Evolutionary conservation across 2,113 vertebrate species (phyloP).

Genomic region (Cheilinus undulatus): DNA sequence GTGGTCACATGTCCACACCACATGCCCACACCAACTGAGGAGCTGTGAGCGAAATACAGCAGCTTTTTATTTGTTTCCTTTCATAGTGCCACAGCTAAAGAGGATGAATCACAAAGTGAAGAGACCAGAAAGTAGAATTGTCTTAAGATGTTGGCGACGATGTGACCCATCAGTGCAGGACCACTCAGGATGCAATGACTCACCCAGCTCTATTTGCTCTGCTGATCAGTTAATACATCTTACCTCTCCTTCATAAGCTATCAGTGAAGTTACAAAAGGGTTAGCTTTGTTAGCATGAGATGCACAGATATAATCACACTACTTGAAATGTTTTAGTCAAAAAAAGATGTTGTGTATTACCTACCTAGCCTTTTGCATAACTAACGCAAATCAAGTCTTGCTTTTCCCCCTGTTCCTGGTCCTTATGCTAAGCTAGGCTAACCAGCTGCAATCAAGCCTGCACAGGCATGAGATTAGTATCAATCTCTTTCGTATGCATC

Average conservation of each 20-base stretch:
- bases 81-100: conserved; percentile 22
- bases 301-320: not conserved
- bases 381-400: not conserved
- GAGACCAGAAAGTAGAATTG: conserved; percentile 29
- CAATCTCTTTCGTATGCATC: not conserved
- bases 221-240: conserved; percentile 5
- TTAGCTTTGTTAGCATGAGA: not conserved
- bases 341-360: no score
- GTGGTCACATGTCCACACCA: conserved; percentile 39
- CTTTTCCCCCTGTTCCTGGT: not conserved
- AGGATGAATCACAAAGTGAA: conserved; percentile 46
- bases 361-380: no score
- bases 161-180: conserved; percentile 24
- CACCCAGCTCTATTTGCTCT: conserved; percentile 20
- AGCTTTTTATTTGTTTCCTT: conserved; percentile 35
- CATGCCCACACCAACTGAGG: conserved; percentile 25
- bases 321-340: no score
- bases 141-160: conserved; percentile 35
- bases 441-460: not conserved
- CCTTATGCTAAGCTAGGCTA: conserved; percentile 6
- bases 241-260: not conserved
- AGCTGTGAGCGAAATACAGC: conserved; percentile 30
- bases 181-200: not conserved
- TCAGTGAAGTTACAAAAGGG: not conserved
- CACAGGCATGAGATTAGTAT: not conserved